phyloP scores from a whole-genome alignment of 1,140 invertebrate species.

The Tribolium castaneum region DNA sequence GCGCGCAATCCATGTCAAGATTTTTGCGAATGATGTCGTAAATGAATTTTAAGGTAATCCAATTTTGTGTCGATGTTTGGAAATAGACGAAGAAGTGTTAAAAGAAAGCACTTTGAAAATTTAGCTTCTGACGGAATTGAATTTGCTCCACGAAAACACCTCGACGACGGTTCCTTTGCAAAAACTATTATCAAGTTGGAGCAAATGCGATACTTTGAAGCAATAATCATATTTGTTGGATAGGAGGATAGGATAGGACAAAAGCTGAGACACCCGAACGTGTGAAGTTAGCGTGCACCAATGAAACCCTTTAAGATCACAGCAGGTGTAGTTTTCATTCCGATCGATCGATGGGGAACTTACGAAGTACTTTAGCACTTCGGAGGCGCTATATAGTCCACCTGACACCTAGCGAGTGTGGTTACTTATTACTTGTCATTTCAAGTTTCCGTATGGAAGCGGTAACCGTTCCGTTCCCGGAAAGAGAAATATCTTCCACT shows the following conservation, averaged over 20 bases:
- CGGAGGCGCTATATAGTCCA: slow-evolving; percentile 44
- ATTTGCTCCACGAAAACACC: slow-evolving; percentile 29
- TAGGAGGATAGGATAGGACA: background rate
- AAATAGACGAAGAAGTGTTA: slow-evolving; percentile 37
- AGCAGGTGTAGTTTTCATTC: slow-evolving; percentile 45
- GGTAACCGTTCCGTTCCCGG: slow-evolving; percentile 39
- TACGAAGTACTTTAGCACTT: slow-evolving; percentile 42
- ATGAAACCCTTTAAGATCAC: slow-evolving; percentile 29
- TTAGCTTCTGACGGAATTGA: slow-evolving; percentile 40
- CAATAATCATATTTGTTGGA: slow-evolving; percentile 28
- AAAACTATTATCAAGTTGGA: slow-evolving; percentile 33
- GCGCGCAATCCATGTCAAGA: background rate
- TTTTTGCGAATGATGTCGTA: slow-evolving; percentile 30
- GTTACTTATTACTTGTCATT: slow-evolving; percentile 47
- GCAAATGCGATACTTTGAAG: slow-evolving; percentile 20
- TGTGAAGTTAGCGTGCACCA: background rate
- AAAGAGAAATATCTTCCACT: slow-evolving; percentile 43
- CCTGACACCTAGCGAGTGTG: slow-evolving; percentile 44
- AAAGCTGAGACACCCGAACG: slow-evolving; percentile 4
- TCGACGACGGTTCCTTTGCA: slow-evolving; percentile 5
- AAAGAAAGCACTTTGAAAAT: slow-evolving; percentile 43
- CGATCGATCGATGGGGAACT: slow-evolving; percentile 38
- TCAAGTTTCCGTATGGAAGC: slow-evolving; percentile 42
- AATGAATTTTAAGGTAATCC: slow-evolving; percentile 33
- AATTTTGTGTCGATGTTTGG: slow-evolving; percentile 37